Evolutionary conservation across 2,797 vertebrate genomes (phyloP).

Genomic region (Esox lucius): DNA sequence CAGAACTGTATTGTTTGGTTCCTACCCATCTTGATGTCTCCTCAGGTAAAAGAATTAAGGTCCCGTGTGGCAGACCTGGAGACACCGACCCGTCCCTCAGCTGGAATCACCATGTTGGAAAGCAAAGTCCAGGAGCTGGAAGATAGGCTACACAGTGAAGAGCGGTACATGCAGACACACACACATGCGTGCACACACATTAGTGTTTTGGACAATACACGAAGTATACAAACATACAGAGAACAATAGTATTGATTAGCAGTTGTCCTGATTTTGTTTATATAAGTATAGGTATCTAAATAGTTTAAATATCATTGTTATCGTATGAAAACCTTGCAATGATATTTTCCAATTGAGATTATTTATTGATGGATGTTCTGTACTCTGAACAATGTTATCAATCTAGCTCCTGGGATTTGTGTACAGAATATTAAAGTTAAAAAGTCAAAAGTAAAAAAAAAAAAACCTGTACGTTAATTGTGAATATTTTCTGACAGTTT

Average conservation of each 20-base stretch:
- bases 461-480: no score
- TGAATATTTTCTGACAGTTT: no score
- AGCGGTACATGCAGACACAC: slow-evolving; percentile 71
- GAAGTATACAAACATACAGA: neutral
- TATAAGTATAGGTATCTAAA: neutral
- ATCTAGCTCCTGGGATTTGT: no score
- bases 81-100: slow-evolving; percentile 75
- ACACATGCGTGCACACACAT: neutral
- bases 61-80: slow-evolving; percentile 83
- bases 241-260: neutral
- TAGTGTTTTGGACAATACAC: neutral
- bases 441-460: no score
- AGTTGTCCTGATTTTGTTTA: neutral
- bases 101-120: slow-evolving; percentile 81
- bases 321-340: no score
- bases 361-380: no score
- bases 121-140: slow-evolving; percentile 86
- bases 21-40: neutral
- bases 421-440: no score
- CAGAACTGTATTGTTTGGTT: neutral
- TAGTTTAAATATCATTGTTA: neutral
- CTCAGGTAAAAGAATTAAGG: slow-evolving; percentile 88
- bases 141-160: slow-evolving; percentile 84
- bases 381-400: no score
- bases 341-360: no score